These are phyloP conservation scores for Cabera pusaria DNA, from an alignment of 2,888 invertebrate genomes.

Conservation along the genomic window DNA sequence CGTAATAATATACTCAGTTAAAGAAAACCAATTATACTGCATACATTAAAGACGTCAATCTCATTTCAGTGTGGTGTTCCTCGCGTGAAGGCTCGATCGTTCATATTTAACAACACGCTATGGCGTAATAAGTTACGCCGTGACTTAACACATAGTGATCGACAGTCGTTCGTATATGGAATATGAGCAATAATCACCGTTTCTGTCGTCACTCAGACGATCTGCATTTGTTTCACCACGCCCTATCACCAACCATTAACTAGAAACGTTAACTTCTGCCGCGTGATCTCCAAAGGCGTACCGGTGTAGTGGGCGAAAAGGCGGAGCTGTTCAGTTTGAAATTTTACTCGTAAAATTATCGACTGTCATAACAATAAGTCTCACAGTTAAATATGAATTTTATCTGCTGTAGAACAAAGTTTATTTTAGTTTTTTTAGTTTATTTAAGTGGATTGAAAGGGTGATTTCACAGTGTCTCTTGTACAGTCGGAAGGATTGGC, in stretches of 20 bases:
- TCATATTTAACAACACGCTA: background rate
- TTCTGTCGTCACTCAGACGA: constrained; percentile 4
- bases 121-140: constrained; percentile 2
- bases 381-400: constrained; percentile 4
- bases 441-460: constrained; percentile 15
- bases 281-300: constrained; percentile 20
- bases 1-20: too few relatives aligned
- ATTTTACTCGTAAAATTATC: constrained; percentile 58
- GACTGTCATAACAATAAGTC: constrained; percentile 46
- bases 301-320: constrained; percentile 23
- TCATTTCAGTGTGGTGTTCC: background rate
- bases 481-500: constrained; percentile 49
- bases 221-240: constrained; percentile 1
- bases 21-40: constrained; percentile 1
- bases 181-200: constrained; percentile 6
- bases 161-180: too few relatives aligned
- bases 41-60: constrained; percentile 1
- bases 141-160: constrained; percentile 7
- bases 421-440: constrained; percentile 21
- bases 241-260: constrained; percentile 1
- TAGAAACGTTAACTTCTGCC: constrained; percentile 3
- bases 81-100: background rate
- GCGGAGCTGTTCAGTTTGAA: constrained; percentile 25
- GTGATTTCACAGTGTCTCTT: constrained; percentile 36
- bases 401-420: constrained; percentile 14